phyloP scores from a whole-genome alignment of 1,140 invertebrate genomes.

The Cotesia vestalis region DNA sequence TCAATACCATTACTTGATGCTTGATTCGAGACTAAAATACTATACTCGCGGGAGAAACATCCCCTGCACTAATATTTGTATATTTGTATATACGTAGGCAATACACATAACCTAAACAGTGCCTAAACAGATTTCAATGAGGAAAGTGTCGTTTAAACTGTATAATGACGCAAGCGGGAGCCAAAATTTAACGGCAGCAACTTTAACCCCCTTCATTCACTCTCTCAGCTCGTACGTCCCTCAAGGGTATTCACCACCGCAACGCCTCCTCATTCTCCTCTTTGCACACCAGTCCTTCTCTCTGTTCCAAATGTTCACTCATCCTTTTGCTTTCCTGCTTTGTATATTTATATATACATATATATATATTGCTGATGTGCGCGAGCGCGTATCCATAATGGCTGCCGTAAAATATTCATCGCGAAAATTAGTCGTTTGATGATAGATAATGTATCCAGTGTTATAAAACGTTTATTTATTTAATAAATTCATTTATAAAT shows the following conservation, averaged over 20 bases:
- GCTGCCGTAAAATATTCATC: conserved; percentile 59
- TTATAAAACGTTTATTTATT: no score
- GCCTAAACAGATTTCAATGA: conserved; percentile 37
- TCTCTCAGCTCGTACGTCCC: conserved; percentile 4
- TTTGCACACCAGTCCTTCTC: background rate
- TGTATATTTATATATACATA: background rate
- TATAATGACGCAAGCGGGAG: conserved; percentile 27
- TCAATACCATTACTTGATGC: background rate
- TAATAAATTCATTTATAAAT: no score
- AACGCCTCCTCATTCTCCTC: background rate
- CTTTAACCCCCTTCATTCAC: conserved; percentile 8
- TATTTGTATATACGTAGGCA: no score
- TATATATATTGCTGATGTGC: conserved; percentile 14
- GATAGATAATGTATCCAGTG: conserved; percentile 42
- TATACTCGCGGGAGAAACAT: background rate
- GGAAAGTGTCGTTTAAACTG: conserved; percentile 34
- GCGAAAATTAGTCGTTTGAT: conserved; percentile 56
- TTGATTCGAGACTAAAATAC: no score
- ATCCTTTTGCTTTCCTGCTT: background rate
- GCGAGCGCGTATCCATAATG: conserved; percentile 44
- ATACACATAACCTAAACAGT: background rate
- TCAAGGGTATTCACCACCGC: background rate
- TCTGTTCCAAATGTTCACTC: background rate
- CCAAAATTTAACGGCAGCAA: conserved; percentile 28
- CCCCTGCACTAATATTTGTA: conserved; percentile 2